Base-by-base conservation (phyloP, 2,888 invertebrate species). In the Himalopsyche anomala region DNA sequence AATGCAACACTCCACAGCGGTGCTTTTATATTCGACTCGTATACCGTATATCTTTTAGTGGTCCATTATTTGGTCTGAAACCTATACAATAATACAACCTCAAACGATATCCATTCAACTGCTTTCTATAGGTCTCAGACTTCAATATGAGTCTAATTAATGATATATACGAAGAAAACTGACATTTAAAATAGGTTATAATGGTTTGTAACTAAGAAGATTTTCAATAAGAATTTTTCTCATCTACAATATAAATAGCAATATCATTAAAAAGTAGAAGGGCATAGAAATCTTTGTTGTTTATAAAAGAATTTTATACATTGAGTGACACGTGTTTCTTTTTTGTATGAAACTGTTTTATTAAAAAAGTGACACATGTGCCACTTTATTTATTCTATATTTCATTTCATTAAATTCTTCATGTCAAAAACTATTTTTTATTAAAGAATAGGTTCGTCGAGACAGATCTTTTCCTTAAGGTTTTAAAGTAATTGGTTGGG, bases 31-130 rank as follows among this genome's bases (percentile, higher is more conserved):
- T 87, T 80, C 85, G 82, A 56, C 82, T 86, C 87, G 83, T 87
- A 51, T 51, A 51, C 82, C 62, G 83, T 80, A 55, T 56, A 84
- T 83, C 87, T 85, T 88, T 87, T 88, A 88, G 88, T 85, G 86
- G 88, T 88, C 88, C 88, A 88, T 74, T 74, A 74, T 88, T 88
- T 87, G 85, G 87, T 87, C 85, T 74, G 87, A 84, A 85, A 81
- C 85, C 85, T 85, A 82, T 40, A 80, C 86, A 42, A 87, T 83
- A 82, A 85, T 55, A 82, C 84, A 28, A 62, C 74, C 62, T n/a
- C 81, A 80, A 85, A 84, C 85, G 85, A 84, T 87, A 81, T 82
- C 83, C 82, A 86, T 87, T 83, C 81, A 85, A 79, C 36, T 51
- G 62, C 42, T 82, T 69, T 82, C 54, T 62, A 54, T 36, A 40